These are phyloP conservation scores for Scolopax mira DNA, from an alignment of 2,113 vertebrate genomes.

Conservation along the genomic window DNA sequence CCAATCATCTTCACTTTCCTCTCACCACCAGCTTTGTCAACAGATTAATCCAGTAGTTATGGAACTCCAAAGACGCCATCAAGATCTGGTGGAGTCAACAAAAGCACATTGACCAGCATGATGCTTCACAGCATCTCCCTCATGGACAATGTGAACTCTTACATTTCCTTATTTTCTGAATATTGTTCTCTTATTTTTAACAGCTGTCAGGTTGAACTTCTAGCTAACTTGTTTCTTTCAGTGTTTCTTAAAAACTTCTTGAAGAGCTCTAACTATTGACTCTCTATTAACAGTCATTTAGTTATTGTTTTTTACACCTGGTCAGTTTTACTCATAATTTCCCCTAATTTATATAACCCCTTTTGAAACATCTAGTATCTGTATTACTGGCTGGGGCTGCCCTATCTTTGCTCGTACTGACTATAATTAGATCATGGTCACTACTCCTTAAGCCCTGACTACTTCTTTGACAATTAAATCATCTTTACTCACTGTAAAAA, in stretches of 20 bases:
- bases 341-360: not conserved
- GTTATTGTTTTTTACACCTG: constrained; percentile 12
- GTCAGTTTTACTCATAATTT: constrained; percentile 20
- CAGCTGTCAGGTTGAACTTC: not conserved
- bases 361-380: not conserved
- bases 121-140: not conserved
- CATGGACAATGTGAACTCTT: not conserved
- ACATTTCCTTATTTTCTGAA: not conserved
- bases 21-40: not conserved
- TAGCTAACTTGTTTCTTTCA: not conserved
- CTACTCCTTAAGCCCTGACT: not conserved
- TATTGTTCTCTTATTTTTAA: not conserved
- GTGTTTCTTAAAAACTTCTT: not conserved
- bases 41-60: not conserved
- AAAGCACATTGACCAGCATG: not conserved
- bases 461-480: not conserved
- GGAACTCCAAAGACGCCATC: not conserved
- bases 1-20: not conserved
- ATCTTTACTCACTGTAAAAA: not conserved
- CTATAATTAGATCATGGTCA: not conserved
- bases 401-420: not conserved
- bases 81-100: not conserved
- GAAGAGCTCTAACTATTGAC: not conserved
- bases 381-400: not conserved
- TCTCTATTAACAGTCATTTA: constrained; percentile 37